These are phyloP conservation scores for Aradus depressus DNA, from an alignment of 2,888 invertebrate species.

Conservation along the genomic window DNA sequence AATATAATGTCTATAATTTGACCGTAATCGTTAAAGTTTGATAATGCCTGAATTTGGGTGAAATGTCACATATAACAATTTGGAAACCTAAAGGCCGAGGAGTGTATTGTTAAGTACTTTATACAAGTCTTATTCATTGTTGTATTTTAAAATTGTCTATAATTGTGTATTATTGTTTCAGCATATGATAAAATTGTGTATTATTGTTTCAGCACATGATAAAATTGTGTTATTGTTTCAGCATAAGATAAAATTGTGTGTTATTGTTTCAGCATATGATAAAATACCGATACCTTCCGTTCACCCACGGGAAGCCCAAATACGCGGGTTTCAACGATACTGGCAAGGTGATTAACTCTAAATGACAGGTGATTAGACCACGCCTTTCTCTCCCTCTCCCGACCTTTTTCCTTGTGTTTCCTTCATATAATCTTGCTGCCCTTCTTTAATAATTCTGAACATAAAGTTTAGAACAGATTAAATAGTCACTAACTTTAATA, in stretches of 20 bases:
- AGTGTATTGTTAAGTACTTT: too few relatives aligned
- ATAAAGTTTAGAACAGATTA: too few relatives aligned
- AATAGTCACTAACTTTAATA: too few relatives aligned
- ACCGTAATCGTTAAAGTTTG: too few relatives aligned
- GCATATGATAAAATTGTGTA: background rate
- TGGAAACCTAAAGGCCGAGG: too few relatives aligned
- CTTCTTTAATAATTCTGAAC: background rate
- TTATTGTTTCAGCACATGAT: constrained; percentile 76
- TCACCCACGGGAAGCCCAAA: constrained; percentile 94
- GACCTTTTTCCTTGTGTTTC: constrained; percentile 10
- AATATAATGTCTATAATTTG: too few relatives aligned
- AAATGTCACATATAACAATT: too few relatives aligned
- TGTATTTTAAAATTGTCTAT: too few relatives aligned
- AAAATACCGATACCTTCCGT: constrained; percentile 96
- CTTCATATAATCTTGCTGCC: constrained; percentile 1
- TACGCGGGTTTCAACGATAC: constrained; percentile 59
- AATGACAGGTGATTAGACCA: constrained; percentile 30
- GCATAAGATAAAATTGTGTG: background rate
- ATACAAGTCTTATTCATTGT: too few relatives aligned
- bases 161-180: background rate
- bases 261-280: constrained; percentile 81
- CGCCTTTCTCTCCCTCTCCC: background rate
- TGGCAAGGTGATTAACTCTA: constrained; percentile 34
- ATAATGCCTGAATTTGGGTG: too few relatives aligned
- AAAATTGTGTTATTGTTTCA: background rate